phyloP scores from a whole-genome alignment of 2,113 vertebrate species.

The Bambusicola thoracicus region DNA sequence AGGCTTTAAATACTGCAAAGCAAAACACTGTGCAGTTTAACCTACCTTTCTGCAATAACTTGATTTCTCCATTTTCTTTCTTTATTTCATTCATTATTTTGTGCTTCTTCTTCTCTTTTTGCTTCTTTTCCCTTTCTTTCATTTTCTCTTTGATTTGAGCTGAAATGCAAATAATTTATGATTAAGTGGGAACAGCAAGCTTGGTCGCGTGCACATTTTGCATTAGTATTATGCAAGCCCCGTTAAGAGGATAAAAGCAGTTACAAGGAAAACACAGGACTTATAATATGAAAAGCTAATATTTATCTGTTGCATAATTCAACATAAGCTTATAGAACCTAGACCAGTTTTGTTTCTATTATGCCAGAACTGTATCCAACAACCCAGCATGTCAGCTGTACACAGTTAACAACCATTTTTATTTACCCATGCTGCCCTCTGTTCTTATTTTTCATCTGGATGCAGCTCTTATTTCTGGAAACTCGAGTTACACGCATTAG shows the following conservation, averaged over 20 bases:
- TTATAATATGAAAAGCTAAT: slow-evolving; percentile 29
- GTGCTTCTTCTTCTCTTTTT: slow-evolving; percentile 92
- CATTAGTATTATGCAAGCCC: not conserved
- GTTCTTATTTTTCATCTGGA: not conserved
- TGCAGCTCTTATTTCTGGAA: not conserved
- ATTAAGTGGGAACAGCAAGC: slow-evolving; percentile 19
- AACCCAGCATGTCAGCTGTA: not conserved
- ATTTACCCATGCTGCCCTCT: not conserved
- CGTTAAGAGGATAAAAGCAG: slow-evolving; percentile 17
- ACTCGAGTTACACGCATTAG: not conserved
- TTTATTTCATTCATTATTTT: slow-evolving; percentile 92
- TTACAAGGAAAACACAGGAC: slow-evolving; percentile 34
- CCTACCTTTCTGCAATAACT: slow-evolving; percentile 91
- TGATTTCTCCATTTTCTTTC: slow-evolving; percentile 95
- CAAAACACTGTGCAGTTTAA: not conserved
- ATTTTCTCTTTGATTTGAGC: slow-evolving; percentile 90
- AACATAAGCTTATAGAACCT: not conserved
- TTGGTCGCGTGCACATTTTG: not conserved
- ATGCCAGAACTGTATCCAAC: not conserved
- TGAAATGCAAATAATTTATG: slow-evolving; percentile 72
- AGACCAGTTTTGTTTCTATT: not conserved
- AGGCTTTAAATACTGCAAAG: not conserved
- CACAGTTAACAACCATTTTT: not conserved
- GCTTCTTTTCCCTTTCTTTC: slow-evolving; percentile 86
- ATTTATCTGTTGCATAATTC: slow-evolving; percentile 30